phyloP scores from a whole-genome alignment of 2,888 invertebrate species.

The Coelogynopora nodosa region DNA sequence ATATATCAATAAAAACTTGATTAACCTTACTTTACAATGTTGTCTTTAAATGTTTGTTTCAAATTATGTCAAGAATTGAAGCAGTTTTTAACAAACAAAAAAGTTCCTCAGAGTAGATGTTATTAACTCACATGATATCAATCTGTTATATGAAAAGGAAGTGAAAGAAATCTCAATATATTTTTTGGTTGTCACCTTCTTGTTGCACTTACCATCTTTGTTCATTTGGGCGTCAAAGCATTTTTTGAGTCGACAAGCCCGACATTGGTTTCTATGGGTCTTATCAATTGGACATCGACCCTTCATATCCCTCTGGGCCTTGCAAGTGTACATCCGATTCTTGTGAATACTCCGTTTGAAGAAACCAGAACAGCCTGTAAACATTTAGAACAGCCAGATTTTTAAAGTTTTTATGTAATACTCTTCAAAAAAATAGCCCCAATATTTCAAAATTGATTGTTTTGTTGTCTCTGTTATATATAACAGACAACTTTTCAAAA shows the following conservation, averaged over 20 bases:
- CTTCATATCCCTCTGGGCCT: slow-evolving; percentile 78
- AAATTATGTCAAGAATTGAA: too few relatives aligned
- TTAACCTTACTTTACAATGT: too few relatives aligned
- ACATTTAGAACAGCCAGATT: too few relatives aligned
- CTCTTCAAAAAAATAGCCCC: background rate
- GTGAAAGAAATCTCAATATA: too few relatives aligned
- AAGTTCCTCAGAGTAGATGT: too few relatives aligned
- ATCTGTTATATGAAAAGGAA: too few relatives aligned
- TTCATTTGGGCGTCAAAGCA: slow-evolving; percentile 92
- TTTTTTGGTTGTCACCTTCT: background rate
- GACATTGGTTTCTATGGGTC: slow-evolving; percentile 89
- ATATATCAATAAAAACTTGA: too few relatives aligned
- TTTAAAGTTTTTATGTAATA: background rate
- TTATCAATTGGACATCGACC: slow-evolving; percentile 87
- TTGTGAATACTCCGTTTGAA: slow-evolving; percentile 81
- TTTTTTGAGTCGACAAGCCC: slow-evolving; percentile 83
- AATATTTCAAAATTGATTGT: background rate
- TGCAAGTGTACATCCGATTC: slow-evolving; percentile 86
- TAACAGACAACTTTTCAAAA: too few relatives aligned
- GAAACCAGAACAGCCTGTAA: slow-evolving; percentile 58
- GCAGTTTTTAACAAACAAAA: too few relatives aligned
- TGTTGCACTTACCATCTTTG: slow-evolving; percentile 77
- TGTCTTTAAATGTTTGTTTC: too few relatives aligned
- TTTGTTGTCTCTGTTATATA: too few relatives aligned
- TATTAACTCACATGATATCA: too few relatives aligned